A percentile compares a stretch with the other conserved stretches of the same genome.
Conservation (phyloP, 2,797 vertebrate species). For the Notolepis coatsorum region DNA sequence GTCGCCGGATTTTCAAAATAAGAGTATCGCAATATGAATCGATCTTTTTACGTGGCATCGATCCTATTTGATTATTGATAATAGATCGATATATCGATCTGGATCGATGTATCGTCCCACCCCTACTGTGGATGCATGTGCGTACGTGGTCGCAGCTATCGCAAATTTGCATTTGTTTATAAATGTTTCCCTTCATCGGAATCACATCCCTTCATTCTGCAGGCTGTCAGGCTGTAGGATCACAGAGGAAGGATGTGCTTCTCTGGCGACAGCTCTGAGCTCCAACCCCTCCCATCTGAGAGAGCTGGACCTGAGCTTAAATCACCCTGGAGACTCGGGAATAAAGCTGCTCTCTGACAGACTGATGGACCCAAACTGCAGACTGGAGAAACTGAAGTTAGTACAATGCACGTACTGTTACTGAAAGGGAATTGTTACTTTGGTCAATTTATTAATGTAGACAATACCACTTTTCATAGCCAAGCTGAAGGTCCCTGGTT, state of each 20-base stretch:
- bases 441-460: neutral
- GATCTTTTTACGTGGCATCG: no score
- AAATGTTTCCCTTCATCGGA: no score
- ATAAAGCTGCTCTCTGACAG: slow-evolving; percentile 20
- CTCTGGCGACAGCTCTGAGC: no score
- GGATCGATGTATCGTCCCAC: no score
- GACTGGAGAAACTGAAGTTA: slow-evolving; percentile 43
- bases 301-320: slow-evolving; percentile 56
- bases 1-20: no score
- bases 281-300: slow-evolving; percentile 24
- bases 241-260: no score
- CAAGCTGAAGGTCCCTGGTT: neutral
- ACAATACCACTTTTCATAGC: neutral
- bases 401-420: no score
- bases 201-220: neutral
- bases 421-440: neutral
- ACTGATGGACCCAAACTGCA: slow-evolving; percentile 25
- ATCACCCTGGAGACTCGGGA: slow-evolving; percentile 37
- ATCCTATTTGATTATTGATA: no score
- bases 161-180: no score
- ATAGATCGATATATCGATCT: no score
- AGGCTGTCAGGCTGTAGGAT: slow-evolving; percentile 25
- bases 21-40: no score
- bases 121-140: neutral
- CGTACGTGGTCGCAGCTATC: no score